These are phyloP conservation scores for Globodera ellingtonae DNA, from an alignment of 1,140 invertebrate genomes.

Conservation along the genomic window DNA sequence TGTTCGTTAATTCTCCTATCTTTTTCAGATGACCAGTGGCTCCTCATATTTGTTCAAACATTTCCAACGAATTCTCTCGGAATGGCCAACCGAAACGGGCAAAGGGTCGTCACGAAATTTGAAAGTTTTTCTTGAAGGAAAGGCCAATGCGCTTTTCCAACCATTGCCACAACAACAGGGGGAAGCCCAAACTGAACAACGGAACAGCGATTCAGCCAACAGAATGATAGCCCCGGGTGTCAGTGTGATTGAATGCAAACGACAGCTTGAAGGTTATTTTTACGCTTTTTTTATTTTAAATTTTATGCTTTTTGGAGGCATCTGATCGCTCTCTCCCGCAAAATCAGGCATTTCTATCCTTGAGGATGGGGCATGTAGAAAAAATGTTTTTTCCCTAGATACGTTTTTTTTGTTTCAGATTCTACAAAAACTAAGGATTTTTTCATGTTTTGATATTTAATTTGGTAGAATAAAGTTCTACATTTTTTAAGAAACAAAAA, in stretches of 20 bases:
- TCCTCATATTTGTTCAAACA: slow-evolving; percentile 27
- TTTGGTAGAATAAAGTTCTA: no score
- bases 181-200: slow-evolving; percentile 7
- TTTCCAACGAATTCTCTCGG: slow-evolving; percentile 5
- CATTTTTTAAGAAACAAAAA: no score
- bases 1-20: neutral
- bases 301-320: no score
- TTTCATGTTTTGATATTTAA: no score
- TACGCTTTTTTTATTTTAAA: no score
- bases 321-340: no score
- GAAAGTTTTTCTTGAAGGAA: slow-evolving; percentile 10
- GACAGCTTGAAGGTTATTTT: slow-evolving; percentile 15
- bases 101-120: slow-evolving; percentile 20
- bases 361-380: no score
- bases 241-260: slow-evolving; percentile 20
- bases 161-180: neutral
- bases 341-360: no score
- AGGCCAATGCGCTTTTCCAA: slow-evolving; percentile 7
- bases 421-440: no score
- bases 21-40: slow-evolving; percentile 10
- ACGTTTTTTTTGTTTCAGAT: no score
- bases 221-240: slow-evolving; percentile 3
- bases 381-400: no score
- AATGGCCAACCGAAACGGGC: slow-evolving; percentile 19
- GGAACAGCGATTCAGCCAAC: neutral